These are phyloP conservation scores for Caenorhabditis brenneri DNA, from an alignment of 1,140 invertebrate genomes.

Conservation along the genomic window DNA sequence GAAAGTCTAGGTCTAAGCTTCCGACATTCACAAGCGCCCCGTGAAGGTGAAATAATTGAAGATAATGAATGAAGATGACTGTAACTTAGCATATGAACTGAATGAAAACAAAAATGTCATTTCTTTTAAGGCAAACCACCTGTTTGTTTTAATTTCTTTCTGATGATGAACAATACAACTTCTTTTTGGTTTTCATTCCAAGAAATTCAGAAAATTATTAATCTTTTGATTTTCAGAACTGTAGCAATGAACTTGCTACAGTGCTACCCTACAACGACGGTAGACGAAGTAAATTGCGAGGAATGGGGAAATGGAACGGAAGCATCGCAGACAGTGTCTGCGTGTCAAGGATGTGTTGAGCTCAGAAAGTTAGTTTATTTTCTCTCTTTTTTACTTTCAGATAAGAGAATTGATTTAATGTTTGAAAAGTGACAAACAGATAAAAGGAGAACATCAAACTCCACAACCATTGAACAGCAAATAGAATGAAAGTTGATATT, in stretches of 20 bases:
- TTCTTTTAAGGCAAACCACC: not conserved
- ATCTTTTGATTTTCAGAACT: slow-evolving; percentile 18
- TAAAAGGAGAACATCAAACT: not conserved
- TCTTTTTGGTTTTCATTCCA: not conserved
- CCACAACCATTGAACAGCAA: not conserved
- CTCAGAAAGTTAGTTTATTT: slow-evolving; percentile 31
- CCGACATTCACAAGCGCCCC: not conserved
- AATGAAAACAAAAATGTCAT: not conserved
- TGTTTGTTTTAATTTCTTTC: not conserved
- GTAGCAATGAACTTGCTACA: slow-evolving; percentile 36
- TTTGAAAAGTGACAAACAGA: not conserved
- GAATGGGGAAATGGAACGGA: slow-evolving; percentile 39
- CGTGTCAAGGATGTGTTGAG: slow-evolving; percentile 37
- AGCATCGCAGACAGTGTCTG: not conserved
- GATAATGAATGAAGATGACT: not conserved
- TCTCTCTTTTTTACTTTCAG: not conserved
- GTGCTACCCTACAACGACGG: slow-evolving; percentile 27
- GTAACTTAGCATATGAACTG: slow-evolving; percentile 19
- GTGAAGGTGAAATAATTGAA: slow-evolving; percentile 17
- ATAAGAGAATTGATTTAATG: not conserved
- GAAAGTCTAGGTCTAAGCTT: not conserved
- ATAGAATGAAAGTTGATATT: not conserved
- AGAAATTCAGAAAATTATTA: not conserved
- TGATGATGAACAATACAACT: not conserved
- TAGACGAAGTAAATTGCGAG: slow-evolving; percentile 29